A percentile compares a stretch with the other conserved stretches of the same genome.
phyloP scores from a whole-genome alignment of 1,140 invertebrate species.

The Brachionus calyciflorus region DNA sequence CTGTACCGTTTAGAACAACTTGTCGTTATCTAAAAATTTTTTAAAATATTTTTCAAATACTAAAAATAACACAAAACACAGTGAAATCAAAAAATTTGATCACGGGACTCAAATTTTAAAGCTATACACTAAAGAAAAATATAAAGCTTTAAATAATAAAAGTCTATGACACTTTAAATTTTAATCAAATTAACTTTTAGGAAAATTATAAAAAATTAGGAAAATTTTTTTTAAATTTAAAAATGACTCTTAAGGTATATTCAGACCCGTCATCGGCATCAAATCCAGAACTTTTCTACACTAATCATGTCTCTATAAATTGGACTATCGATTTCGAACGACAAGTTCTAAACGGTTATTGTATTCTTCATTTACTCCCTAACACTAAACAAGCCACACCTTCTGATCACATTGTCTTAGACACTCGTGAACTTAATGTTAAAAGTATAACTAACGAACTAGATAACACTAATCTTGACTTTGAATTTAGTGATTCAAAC shows the following conservation, averaged over 20 bases:
- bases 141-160: too few species aligned
- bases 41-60: too few species aligned
- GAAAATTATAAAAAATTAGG: too few species aligned
- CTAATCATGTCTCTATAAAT: conserved; percentile 6
- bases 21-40: too few species aligned
- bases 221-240: background rate
- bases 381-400: background rate
- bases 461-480: background rate
- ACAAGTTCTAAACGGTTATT: background rate
- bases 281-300: conserved; percentile 26
- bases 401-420: conserved; percentile 24
- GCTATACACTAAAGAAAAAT: too few species aligned
- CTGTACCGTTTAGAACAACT: too few species aligned
- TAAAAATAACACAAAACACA: too few species aligned
- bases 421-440: conserved; percentile 29
- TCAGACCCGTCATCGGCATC: conserved; percentile 10
- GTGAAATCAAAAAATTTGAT: too few species aligned
- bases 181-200: too few species aligned
- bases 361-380: background rate
- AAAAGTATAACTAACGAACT: background rate
- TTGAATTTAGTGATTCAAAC: conserved; percentile 1
- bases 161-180: too few species aligned
- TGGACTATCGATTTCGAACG: conserved; percentile 25
- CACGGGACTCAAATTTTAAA: too few species aligned
- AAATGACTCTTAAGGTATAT: conserved; percentile 28